Percentiles rank a stretch among this genome's conserved stretches.
Conservation (phyloP, 2,888 invertebrate species). For the Melitaea athalia region DNA sequence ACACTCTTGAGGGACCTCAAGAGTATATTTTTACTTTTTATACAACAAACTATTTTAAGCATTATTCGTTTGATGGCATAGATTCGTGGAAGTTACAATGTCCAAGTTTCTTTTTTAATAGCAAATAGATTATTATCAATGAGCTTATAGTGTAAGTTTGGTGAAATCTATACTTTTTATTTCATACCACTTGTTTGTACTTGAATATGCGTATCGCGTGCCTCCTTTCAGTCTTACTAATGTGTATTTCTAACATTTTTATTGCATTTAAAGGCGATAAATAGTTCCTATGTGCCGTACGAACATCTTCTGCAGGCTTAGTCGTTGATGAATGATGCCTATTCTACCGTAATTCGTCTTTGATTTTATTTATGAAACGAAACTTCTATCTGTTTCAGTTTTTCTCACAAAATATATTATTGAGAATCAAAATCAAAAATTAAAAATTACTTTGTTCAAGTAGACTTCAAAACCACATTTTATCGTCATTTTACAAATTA, state of each 20-base stretch:
- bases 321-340: conserved; percentile 24
- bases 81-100: too few species aligned
- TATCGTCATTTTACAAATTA: too few species aligned
- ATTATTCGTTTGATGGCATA: too few species aligned
- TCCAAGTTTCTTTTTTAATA: neutral
- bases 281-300: conserved; percentile 44
- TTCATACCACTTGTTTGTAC: conserved; percentile 1
- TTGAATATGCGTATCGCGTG: conserved; percentile 62
- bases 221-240: conserved; percentile 65
- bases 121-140: neutral
- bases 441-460: too few species aligned
- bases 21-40: too few species aligned
- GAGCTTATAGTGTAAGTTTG: neutral
- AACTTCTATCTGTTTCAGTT: neutral
- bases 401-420: neutral
- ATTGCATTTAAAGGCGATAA: conserved; percentile 67
- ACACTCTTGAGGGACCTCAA: too few species aligned
- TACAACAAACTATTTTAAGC: too few species aligned
- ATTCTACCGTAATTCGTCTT: conserved; percentile 17
- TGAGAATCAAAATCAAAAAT: too few species aligned
- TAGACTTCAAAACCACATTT: too few species aligned
- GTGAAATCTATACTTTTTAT: conserved; percentile 9
- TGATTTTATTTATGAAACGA: conserved; percentile 19
- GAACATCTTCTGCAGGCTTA: conserved; percentile 30
- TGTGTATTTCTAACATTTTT: conserved; percentile 70